Evolutionary conservation across 2,888 invertebrate species (phyloP).

Genomic region (Drosophila antonietae): DNA sequence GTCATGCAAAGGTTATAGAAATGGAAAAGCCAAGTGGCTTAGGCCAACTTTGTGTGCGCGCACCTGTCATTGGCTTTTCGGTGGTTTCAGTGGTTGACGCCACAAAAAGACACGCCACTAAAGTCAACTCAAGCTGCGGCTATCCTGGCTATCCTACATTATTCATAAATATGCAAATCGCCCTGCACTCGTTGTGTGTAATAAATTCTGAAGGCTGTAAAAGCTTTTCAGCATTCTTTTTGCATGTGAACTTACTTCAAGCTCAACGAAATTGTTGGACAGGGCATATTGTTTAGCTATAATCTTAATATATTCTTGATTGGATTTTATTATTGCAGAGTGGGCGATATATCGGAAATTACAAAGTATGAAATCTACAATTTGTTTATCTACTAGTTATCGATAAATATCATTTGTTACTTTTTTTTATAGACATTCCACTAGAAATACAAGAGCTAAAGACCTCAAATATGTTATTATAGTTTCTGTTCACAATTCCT

Average conservation of each 20-base stretch:
- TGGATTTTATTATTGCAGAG: neutral
- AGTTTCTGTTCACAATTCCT: too few species aligned
- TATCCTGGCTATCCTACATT: slow-evolving; percentile 82
- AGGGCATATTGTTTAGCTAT: neutral
- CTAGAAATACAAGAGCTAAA: neutral
- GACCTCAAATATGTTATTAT: neutral
- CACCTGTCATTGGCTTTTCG: slow-evolving; percentile 51
- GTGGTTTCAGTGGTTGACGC: slow-evolving; percentile 22
- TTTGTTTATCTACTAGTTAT: neutral
- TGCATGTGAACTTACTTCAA: neutral
- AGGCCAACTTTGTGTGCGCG: slow-evolving; percentile 41
- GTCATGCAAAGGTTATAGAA: slow-evolving; percentile 79
- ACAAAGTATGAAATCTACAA: too few species aligned
- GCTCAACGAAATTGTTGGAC: too few species aligned
- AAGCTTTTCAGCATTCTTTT: slow-evolving; percentile 1
- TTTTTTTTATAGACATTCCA: too few species aligned
- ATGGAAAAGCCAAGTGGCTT: slow-evolving; percentile 63
- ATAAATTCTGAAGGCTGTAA: slow-evolving; percentile 82
- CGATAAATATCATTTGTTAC: neutral
- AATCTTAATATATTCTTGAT: neutral
- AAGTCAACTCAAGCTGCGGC: slow-evolving; percentile 33
- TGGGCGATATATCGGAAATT: too few species aligned
- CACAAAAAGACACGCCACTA: slow-evolving; percentile 47
- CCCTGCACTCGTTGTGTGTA: slow-evolving; percentile 57
- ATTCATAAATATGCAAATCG: slow-evolving; percentile 85